Evolutionary conservation across 2,888 invertebrate species (phyloP).

Genomic region (Lordiphosa andalusiaca): DNA sequence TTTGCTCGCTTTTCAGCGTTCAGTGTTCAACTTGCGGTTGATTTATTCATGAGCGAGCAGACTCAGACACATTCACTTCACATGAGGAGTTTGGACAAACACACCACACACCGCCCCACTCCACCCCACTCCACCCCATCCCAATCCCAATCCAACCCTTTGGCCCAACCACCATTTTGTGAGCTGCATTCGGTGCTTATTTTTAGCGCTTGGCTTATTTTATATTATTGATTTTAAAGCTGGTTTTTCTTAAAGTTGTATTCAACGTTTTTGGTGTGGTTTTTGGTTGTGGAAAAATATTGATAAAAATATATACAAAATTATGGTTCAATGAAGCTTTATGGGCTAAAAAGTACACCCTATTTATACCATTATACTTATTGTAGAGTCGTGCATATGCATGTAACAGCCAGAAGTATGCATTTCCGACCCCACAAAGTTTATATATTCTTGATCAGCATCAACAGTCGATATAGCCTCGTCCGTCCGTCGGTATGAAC

Average conservation of each 20-base stretch:
- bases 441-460: no score
- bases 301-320: no score
- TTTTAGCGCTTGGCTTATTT: conserved; percentile 60
- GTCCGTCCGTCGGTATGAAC: no score
- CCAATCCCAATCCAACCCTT: conserved; percentile 19
- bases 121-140: conserved; percentile 8
- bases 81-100: conserved; percentile 8
- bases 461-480: no score
- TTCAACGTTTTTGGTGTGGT: background rate
- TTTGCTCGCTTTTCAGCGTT: background rate
- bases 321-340: no score
- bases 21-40: conserved; percentile 49
- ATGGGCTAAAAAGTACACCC: no score
- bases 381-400: no score
- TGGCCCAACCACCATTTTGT: conserved; percentile 22
- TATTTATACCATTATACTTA: no score
- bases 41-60: conserved; percentile 40
- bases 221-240: conserved; percentile 61
- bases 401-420: no score
- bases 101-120: conserved; percentile 3
- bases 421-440: no score
- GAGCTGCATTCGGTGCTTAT: conserved; percentile 34
- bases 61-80: conserved; percentile 7
- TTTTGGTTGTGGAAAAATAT: no score
- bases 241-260: background rate